Base-by-base conservation (phyloP, 1,140 invertebrate genomes). In the Aphelinus atriplicis region DNA sequence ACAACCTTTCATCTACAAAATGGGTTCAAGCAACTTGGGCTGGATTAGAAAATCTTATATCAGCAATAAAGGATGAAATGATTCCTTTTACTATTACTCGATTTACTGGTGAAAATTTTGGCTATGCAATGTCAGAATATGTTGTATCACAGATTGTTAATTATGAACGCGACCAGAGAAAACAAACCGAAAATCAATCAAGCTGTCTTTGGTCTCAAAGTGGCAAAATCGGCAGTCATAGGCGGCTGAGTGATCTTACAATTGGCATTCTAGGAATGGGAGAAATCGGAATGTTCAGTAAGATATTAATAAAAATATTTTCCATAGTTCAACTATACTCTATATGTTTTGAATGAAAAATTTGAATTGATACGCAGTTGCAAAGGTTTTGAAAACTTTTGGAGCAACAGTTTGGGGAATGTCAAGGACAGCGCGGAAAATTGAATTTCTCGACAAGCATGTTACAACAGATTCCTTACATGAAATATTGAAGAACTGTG, bases 81-180 rank as follows among this genome's bases (percentile, higher is more conserved):
- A 67, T 78, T 5, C 57, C 78, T 58, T 87, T 81, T 61, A 50
- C 82, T 9, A 79, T 90, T 61, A 88, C 88, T 45, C 82, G 89
- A 75, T 88, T 87, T 71, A 88, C 85, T 7, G 86, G 86, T n/a
- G 81, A 84, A 43, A 76, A 81, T 46, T 90, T 90, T 80, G 89
- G 90, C 9, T 73, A 82, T 51, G 81, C 88, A n/a, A 91, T 91
- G 89, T 87, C 85, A 0, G 90, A 91, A 80, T 91, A 90, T 81
- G 88, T 90, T 2, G 77, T 91, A 53, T 84, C 87, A n/a, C 84
- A 90, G 48, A 90, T 91, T 65, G 84, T 90, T 3, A 88, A 86
- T 62, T 83, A 85, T 73, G 90, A 91, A 80, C 82, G 89, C 47
- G 75, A 86, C 73, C 88, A 89, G 73, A 77, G 79, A 61, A 67